Percentiles rank a stretch among this genome's conserved stretches.
phyloP scores from a whole-genome alignment of 1,140 invertebrate genomes.

The Drosophila setifemur region DNA sequence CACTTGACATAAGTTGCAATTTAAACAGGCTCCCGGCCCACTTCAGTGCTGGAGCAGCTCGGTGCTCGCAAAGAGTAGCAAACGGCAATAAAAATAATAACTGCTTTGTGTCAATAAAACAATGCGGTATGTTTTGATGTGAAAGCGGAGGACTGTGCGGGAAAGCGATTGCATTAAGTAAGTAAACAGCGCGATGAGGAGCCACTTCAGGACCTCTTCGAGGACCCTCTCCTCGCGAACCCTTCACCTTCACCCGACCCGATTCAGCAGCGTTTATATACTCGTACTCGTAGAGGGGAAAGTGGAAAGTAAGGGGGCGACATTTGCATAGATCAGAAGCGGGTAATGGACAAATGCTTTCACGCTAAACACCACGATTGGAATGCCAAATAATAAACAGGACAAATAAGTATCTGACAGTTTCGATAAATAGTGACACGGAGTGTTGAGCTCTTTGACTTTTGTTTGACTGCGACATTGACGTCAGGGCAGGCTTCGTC shows the following conservation, averaged over 20 bases:
- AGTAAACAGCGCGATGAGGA: slow-evolving; percentile 29
- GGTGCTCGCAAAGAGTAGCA: neutral
- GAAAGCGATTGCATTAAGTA: slow-evolving; percentile 44
- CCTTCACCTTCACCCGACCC: slow-evolving; percentile 18
- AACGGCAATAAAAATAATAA: slow-evolving; percentile 31
- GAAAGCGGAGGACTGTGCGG: slow-evolving; percentile 14
- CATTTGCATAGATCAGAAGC: slow-evolving; percentile 21
- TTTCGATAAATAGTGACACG: slow-evolving; percentile 32
- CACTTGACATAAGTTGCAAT: neutral
- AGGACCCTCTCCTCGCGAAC: slow-evolving; percentile 9
- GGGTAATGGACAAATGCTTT: slow-evolving; percentile 46
- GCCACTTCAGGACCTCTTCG: slow-evolving; percentile 2
- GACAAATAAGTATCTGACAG: slow-evolving; percentile 35
- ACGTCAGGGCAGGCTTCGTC: slow-evolving; percentile 22
- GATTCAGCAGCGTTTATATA: too few species aligned
- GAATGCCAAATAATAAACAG: slow-evolving; percentile 44
- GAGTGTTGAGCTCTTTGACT: slow-evolving; percentile 1
- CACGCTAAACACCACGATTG: slow-evolving; percentile 38
- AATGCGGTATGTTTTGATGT: slow-evolving; percentile 38
- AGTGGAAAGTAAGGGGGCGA: slow-evolving; percentile 1
- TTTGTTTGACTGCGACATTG: slow-evolving; percentile 5
- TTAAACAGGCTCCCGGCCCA: slow-evolving; percentile 2
- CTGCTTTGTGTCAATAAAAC: slow-evolving; percentile 38
- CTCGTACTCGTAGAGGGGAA: too few species aligned
- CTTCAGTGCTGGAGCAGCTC: neutral